phyloP scores from a whole-genome alignment of 2,797 vertebrate species.

The Hypotaenidia philippensis region DNA sequence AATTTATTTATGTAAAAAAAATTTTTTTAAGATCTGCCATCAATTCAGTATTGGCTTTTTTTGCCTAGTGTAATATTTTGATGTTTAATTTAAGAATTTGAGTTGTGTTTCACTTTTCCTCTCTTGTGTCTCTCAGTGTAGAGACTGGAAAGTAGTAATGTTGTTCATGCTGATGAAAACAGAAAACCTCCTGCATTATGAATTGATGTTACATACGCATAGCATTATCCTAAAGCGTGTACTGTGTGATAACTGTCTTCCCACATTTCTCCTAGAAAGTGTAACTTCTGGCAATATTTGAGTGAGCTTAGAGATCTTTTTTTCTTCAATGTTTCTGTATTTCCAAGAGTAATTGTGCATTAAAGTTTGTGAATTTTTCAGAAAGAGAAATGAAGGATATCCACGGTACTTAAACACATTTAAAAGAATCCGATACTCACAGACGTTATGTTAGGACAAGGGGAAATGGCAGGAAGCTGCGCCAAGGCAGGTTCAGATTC shows the following conservation, averaged over 20 bases:
- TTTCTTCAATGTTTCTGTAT: neutral
- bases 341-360: neutral
- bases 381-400: neutral
- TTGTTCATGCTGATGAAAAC: neutral
- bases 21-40: neutral
- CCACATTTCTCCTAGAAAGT: neutral
- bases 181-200: neutral
- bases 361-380: neutral
- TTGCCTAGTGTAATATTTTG: neutral
- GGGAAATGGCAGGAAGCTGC: too few relatives aligned
- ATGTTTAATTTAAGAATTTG: neutral
- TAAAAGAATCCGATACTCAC: neutral
- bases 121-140: neutral
- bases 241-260: neutral
- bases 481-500: too few relatives aligned
- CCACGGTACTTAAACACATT: neutral
- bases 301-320: neutral
- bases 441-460: neutral
- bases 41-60: neutral
- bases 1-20: too few relatives aligned
- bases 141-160: neutral
- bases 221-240: neutral
- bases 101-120: neutral
- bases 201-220: neutral
- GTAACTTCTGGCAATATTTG: neutral